Evolutionary conservation across 2,888 invertebrate species (phyloP).

Genomic region (Temnothorax unifasciatus): DNA sequence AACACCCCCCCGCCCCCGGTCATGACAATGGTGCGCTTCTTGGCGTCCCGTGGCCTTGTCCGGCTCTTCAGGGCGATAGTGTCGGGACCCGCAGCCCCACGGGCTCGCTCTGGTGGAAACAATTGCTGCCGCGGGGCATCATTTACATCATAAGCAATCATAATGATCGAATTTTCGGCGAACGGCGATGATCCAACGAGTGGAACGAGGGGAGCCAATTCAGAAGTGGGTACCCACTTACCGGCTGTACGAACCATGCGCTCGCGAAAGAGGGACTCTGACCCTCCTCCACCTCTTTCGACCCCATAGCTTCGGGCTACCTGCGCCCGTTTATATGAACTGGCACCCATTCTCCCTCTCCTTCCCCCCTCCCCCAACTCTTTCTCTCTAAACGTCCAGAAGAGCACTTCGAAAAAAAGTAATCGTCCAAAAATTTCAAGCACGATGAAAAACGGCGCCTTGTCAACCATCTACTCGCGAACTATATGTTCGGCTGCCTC

Average conservation of each 20-base stretch:
- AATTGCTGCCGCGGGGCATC: conserved; percentile 87
- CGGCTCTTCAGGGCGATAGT: conserved; percentile 51
- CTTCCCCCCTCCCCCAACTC: not conserved
- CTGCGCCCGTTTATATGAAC: conserved; percentile 81
- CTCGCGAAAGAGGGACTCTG: conserved; percentile 68
- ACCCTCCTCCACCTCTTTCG: conserved; percentile 77
- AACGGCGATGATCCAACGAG: conserved; percentile 86
- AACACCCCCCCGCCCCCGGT: not conserved
- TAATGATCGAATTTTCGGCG: conserved; percentile 86
- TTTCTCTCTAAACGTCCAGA: conserved; percentile 12
- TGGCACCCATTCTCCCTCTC: conserved; percentile 73
- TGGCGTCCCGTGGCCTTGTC: conserved; percentile 56
- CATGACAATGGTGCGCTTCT: conserved; percentile 34
- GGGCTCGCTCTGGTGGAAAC: conserved; percentile 84
- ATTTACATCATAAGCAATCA: conserved; percentile 88
- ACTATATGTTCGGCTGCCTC: not conserved
- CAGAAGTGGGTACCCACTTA: conserved; percentile 86
- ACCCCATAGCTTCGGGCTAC: conserved; percentile 82
- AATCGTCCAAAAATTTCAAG: conserved; percentile 73
- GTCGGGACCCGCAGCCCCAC: conserved; percentile 72
- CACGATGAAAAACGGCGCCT: conserved; percentile 41
- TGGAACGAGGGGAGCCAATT: conserved; percentile 85
- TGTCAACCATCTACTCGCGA: conserved; percentile 32
- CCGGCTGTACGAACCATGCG: conserved; percentile 78
- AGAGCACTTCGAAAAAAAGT: conserved; percentile 75